Conservation (phyloP, 64 coral and sea anemone genomes). For the Acropora yongei region DNA sequence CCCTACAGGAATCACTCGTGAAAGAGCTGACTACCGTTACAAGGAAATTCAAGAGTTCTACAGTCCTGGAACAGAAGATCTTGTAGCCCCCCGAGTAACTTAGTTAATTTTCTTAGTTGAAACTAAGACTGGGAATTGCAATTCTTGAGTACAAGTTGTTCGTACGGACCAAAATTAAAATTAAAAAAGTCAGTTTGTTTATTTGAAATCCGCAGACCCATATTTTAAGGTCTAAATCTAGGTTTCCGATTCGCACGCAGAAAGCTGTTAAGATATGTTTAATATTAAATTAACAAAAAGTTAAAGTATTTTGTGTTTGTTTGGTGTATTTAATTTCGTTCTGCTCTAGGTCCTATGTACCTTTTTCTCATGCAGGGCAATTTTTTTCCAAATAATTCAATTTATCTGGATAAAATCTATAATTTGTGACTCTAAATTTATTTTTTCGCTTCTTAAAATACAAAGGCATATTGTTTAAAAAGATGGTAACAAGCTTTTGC, state of each 20-base stretch:
- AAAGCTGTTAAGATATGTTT: background rate
- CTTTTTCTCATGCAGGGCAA: background rate
- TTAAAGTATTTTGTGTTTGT: background rate
- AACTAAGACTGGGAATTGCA: too few species aligned
- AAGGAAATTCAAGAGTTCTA: background rate
- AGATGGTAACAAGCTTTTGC: background rate
- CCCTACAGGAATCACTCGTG: constrained; percentile 36
- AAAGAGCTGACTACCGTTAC: constrained; percentile 37
- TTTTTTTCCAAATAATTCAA: background rate
- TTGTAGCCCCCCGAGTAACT: background rate
- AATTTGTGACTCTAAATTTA: background rate
- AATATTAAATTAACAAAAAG: background rate
- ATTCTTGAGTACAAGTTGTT: background rate
- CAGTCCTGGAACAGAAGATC: background rate
- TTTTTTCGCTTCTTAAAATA: background rate
- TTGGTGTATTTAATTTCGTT: background rate
- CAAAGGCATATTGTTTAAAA: too few species aligned
- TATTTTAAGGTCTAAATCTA: background rate
- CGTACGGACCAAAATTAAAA: background rate
- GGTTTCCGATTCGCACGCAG: background rate
- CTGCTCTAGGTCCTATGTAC: background rate
- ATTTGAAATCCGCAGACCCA: background rate
- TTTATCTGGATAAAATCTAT: background rate
- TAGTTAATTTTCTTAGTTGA: too few species aligned
- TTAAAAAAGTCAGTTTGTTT: background rate